Conservation (phyloP, 2,113 vertebrate genomes). For the Corydoras maculifer region DNA sequence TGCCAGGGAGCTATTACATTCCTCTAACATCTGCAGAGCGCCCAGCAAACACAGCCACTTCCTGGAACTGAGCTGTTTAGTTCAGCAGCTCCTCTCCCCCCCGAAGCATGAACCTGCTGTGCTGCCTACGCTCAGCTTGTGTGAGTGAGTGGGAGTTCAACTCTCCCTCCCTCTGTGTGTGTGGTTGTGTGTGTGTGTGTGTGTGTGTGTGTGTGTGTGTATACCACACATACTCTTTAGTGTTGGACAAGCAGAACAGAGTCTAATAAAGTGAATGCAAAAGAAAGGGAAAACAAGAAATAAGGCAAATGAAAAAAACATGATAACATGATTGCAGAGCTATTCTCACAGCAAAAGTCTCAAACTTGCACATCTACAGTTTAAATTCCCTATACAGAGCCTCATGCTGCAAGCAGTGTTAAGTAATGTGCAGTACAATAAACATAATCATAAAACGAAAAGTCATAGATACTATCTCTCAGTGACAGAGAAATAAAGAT, state of each 20-base stretch:
- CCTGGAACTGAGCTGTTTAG: conserved; percentile 15
- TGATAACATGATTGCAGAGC: too few species aligned
- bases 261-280: too few species aligned
- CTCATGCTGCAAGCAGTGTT: too few species aligned
- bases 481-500: too few species aligned
- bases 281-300: too few species aligned
- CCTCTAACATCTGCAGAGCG: conserved; percentile 31
- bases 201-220: not conserved
- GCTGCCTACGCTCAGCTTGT: not conserved
- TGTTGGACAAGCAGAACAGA: not conserved
- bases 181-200: not conserved
- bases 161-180: not conserved
- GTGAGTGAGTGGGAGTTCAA: not conserved
- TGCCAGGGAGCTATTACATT: conserved; percentile 36
- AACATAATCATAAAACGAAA: too few species aligned
- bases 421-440: too few species aligned
- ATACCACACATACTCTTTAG: not conserved
- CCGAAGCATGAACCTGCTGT: conserved; percentile 1
- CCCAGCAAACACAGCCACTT: conserved; percentile 12
- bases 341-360: too few species aligned
- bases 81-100: conserved; percentile 1
- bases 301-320: too few species aligned
- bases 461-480: too few species aligned
- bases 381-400: too few species aligned
- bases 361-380: too few species aligned